A percentile compares a stretch with the other conserved stretches of the same genome.
Conservation (phyloP, 2,888 invertebrate genomes). For the Melieria picta region DNA sequence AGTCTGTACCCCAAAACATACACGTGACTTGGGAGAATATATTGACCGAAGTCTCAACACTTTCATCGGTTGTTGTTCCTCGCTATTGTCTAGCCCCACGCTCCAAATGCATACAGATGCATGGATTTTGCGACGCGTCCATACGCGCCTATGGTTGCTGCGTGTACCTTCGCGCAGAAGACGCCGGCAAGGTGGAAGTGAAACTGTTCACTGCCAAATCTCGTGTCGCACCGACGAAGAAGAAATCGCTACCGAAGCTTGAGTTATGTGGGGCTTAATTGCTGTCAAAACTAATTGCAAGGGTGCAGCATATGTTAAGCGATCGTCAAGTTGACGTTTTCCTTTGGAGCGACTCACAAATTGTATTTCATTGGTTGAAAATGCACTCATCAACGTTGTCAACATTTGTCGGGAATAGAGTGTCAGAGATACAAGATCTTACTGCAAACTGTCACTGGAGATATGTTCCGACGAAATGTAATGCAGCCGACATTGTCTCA, state of each 20-base stretch:
- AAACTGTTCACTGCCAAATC: conserved; percentile 26
- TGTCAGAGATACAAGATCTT: conserved; percentile 15
- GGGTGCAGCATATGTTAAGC: not conserved
- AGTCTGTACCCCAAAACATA: conserved; percentile 15
- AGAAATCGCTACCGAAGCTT: conserved; percentile 13
- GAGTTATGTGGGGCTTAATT: conserved; percentile 33
- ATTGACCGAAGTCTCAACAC: conserved; percentile 7
- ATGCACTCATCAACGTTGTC: conserved; percentile 38
- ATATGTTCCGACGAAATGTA: conserved; percentile 10
- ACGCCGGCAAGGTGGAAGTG: conserved; percentile 8
- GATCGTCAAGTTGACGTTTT: not conserved
- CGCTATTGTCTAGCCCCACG: not conserved
- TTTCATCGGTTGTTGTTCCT: not conserved
- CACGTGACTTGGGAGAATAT: conserved; percentile 21
- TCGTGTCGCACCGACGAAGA: conserved; percentile 1
- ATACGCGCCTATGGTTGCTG: conserved; percentile 34
- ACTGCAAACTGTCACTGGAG: conserved; percentile 6
- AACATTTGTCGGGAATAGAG: conserved; percentile 39
- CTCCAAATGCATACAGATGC: conserved; percentile 19
- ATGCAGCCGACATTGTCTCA: conserved; percentile 26
- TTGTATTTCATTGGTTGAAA: conserved; percentile 31
- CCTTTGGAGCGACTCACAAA: conserved; percentile 12
- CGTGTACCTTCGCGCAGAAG: conserved; percentile 20
- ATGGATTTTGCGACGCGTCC: conserved; percentile 37
- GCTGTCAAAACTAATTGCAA: conserved; percentile 8